phyloP scores from a whole-genome alignment of 2,888 invertebrate species.

The Euplagia quadripunctaria region DNA sequence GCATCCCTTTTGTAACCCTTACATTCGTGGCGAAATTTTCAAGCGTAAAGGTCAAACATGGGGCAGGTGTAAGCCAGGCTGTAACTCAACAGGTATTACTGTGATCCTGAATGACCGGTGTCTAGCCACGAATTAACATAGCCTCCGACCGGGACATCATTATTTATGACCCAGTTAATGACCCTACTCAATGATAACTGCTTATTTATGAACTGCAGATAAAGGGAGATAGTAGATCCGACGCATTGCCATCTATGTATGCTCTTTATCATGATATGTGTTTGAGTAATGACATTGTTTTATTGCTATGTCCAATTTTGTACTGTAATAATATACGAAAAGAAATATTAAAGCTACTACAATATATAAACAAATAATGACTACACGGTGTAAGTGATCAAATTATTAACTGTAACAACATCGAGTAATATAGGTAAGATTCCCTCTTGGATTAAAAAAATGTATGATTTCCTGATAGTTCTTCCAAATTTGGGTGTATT shows the following conservation, averaged over 20 bases:
- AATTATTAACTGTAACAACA: no score
- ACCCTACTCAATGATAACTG: slow-evolving; percentile 55
- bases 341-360: no score
- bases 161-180: slow-evolving; percentile 71
- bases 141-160: slow-evolving; percentile 58
- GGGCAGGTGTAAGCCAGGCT: slow-evolving; percentile 68
- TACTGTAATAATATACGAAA: no score
- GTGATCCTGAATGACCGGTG: slow-evolving; percentile 78
- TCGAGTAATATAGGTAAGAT: no score
- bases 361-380: no score
- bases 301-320: not conserved
- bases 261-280: not conserved
- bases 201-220: slow-evolving; percentile 54
- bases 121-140: slow-evolving; percentile 74
- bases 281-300: not conserved
- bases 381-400: no score
- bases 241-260: not conserved
- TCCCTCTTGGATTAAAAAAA: no score
- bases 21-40: slow-evolving; percentile 45
- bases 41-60: slow-evolving; percentile 56
- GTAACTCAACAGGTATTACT: slow-evolving; percentile 86
- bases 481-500: no score
- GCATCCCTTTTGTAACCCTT: slow-evolving; percentile 39
- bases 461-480: no score
- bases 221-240: slow-evolving; percentile 28